Evolutionary conservation across 2,113 vertebrate species (phyloP).

Genomic region (Cygnus atratus): DNA sequence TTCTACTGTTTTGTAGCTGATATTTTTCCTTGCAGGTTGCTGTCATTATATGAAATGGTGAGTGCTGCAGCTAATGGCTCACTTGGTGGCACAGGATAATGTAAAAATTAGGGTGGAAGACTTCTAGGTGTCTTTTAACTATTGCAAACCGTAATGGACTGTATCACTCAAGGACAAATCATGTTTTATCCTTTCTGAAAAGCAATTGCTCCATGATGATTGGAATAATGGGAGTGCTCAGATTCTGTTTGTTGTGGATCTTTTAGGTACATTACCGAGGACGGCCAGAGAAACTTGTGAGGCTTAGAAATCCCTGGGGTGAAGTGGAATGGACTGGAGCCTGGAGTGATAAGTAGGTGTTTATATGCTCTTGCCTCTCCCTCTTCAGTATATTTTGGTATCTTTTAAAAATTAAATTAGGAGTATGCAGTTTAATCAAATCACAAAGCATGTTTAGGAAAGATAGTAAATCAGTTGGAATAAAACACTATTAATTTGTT

Average conservation of each 20-base stretch:
- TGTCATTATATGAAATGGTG: background rate
- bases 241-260: slow-evolving; percentile 15
- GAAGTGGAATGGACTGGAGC: slow-evolving; percentile 88
- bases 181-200: background rate
- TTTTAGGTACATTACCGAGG: slow-evolving; percentile 75
- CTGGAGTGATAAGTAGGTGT: slow-evolving; percentile 87
- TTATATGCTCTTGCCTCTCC: background rate
- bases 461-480: background rate
- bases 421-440: background rate
- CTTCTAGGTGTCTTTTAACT: background rate
- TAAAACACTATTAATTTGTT: slow-evolving; percentile 43
- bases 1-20: background rate
- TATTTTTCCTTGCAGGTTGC: slow-evolving; percentile 14
- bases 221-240: background rate
- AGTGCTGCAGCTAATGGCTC: background rate
- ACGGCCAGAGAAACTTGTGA: slow-evolving; percentile 71
- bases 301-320: slow-evolving; percentile 89
- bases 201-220: background rate
- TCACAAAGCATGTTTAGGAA: background rate
- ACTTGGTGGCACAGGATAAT: background rate
- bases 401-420: background rate
- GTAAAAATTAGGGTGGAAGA: background rate
- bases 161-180: background rate
- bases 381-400: background rate
- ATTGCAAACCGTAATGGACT: background rate